Base-by-base conservation (phyloP, 2,797 vertebrate genomes). In the Phoxinus dragarum region DNA sequence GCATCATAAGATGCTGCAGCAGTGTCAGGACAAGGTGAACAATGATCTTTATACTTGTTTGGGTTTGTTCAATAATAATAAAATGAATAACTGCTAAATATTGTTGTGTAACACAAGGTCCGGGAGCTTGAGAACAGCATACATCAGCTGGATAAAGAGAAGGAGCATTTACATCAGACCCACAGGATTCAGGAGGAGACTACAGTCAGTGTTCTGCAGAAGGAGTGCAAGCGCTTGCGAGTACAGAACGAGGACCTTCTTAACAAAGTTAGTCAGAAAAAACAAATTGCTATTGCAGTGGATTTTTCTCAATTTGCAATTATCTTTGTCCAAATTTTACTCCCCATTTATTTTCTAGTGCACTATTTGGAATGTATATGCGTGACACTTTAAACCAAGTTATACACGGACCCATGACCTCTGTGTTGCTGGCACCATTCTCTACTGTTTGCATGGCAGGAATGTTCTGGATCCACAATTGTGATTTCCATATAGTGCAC, bases 191-290 rank as follows among this genome's bases (percentile, higher is more conserved):
- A 91, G 42, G 86, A 91, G 80, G 85, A 89, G n/a, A 82, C 88
- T 61, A 72, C 88, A 72, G 73, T 84, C 3, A 5, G 82, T 49
- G 64, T 71, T 69, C 84, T 93, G 49, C 90, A 92, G 77, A 88
- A 91, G 61, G 91, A 94, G 86, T 88, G 86, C 44, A 88, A 85
- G 64, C 90, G 36, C 34, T 90, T 94, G 40, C 86, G 72, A 14
- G 82, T 85, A 54, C 92, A 94, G 80, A 94, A 93, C 85, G 92
- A 94, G 86, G 90, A 94, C 64, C 91, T 94, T 40, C 88, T 87
- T 4, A 84, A 91, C 3, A 90, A 92, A 92, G 95, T 96, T 64
- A 75, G 78, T 54, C 36, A 2, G 6, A 23, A 75, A 84, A 19
- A 66, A 23, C 12, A 52, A 27, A 80, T 23, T 34, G 23, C 19